These are phyloP conservation scores for Sebastes flavidus DNA, from an alignment of 2,797 vertebrate species.

Conservation along the genomic window DNA sequence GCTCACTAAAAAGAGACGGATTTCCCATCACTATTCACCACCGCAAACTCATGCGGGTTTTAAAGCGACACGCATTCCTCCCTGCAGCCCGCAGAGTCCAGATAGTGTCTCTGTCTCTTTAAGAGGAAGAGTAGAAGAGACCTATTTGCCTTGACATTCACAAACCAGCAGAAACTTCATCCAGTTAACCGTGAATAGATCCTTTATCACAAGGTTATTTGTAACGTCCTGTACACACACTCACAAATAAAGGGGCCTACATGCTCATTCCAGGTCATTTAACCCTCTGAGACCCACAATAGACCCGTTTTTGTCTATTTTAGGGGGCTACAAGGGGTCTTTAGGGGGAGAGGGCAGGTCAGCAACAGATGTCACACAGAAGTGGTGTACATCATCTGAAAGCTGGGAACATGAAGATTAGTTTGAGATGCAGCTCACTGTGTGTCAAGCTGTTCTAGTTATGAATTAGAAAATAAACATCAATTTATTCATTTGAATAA, in stretches of 20 bases:
- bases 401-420: no score
- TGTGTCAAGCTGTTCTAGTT: no score
- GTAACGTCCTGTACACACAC: no score
- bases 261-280: neutral
- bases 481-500: no score
- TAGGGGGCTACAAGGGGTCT: no score
- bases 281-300: no score
- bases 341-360: no score
- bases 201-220: neutral
- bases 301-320: no score
- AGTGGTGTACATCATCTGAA: no score
- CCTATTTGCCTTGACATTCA: neutral
- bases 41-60: neutral
- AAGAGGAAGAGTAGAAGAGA: slow-evolving; percentile 26
- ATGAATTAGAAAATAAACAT: no score
- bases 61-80: slow-evolving; percentile 45
- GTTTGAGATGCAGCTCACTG: no score
- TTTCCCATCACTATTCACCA: neutral
- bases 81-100: fast-evolving
- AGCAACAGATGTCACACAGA: fast-evolving
- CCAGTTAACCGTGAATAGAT: neutral
- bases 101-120: slow-evolving; percentile 53
- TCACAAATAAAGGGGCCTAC: neutral
- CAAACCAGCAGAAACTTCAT: neutral
- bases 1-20: no score